Percentiles rank a stretch among this genome's conserved stretches.
phyloP scores from a whole-genome alignment of 92 coral and sea anemone genomes.

The Epizoanthus ramosus region DNA sequence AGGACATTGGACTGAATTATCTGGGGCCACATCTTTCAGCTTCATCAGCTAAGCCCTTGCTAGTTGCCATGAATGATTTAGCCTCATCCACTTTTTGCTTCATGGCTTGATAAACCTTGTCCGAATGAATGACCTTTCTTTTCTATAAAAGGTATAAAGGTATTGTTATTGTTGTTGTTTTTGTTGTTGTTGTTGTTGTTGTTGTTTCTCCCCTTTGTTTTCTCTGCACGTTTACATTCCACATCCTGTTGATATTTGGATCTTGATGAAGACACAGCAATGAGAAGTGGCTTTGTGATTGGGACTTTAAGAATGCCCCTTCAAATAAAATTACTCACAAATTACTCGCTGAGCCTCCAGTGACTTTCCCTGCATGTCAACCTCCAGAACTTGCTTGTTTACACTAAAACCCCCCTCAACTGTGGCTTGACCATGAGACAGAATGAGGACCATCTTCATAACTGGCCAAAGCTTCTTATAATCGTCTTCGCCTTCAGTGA shows the following conservation, averaged over 20 bases:
- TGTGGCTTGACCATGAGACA: too few relatives aligned
- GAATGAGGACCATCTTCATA: too few relatives aligned
- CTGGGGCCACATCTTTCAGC: slow-evolving; percentile 21
- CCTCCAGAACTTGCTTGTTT: slow-evolving; percentile 39
- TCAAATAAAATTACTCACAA: slow-evolving; percentile 28
- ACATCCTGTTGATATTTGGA: slow-evolving; percentile 29
- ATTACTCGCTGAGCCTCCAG: slow-evolving; percentile 37
- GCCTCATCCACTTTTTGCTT: slow-evolving; percentile 18
- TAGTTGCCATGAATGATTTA: slow-evolving; percentile 13
- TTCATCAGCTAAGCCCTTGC: slow-evolving; percentile 2
- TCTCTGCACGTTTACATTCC: slow-evolving; percentile 14
- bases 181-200: too few relatives aligned
- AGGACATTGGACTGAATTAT: slow-evolving; percentile 30
- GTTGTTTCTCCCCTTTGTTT: slow-evolving; percentile 28
- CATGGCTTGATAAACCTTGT: slow-evolving; percentile 13
- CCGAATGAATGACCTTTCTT: slow-evolving; percentile 8
- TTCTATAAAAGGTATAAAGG: too few relatives aligned
- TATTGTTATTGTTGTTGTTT: too few relatives aligned
- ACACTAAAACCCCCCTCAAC: slow-evolving; percentile 33
- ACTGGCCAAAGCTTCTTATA: slow-evolving; percentile 28
- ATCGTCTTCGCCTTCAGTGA: slow-evolving; percentile 9
- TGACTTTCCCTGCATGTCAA: slow-evolving; percentile 29
- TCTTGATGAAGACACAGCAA: slow-evolving; percentile 24
- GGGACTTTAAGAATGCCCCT: slow-evolving; percentile 15
- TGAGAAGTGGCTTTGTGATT: slow-evolving; percentile 20